Percentiles rank a stretch among this genome's conserved stretches.
Evolutionary conservation across 35 echinoderm and acorn worm species (phyloP).

Genomic region (Heliocidaris tuberculata): DNA sequence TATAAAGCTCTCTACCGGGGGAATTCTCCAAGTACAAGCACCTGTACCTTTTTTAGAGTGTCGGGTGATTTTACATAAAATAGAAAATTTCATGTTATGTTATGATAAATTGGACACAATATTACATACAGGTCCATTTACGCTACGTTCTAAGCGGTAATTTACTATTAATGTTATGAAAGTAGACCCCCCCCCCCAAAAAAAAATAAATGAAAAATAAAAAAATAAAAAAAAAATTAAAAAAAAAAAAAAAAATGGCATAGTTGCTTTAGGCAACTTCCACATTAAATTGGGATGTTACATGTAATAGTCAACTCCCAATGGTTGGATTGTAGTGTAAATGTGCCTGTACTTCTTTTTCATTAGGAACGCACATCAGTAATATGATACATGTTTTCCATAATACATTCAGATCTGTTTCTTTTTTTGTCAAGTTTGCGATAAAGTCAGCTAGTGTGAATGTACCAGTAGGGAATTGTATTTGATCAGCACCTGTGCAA

Average conservation of each 20-base stretch:
- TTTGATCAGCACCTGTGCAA: not conserved
- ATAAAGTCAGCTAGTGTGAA: not conserved
- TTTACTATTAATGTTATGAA: too few species aligned
- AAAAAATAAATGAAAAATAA: too few species aligned
- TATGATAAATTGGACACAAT: too few species aligned
- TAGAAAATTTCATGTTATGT: too few species aligned
- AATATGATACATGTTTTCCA: not conserved
- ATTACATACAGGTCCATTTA: too few species aligned
- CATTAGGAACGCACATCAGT: not conserved
- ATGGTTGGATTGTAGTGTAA: not conserved
- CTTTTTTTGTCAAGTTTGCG: not conserved
- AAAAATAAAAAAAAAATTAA: too few species aligned
- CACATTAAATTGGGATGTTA: too few species aligned
- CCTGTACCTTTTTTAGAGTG: not conserved
- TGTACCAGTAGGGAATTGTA: not conserved
- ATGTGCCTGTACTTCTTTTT: not conserved
- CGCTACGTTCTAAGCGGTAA: too few species aligned
- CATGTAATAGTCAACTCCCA: not conserved
- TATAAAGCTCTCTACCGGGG: not conserved
- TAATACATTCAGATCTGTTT: not conserved
- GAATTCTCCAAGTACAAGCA: constrained; percentile 16
- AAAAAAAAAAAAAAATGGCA: too few species aligned
- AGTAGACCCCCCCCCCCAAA: too few species aligned
- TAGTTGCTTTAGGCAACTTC: too few species aligned
- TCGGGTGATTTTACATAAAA: not conserved